Percentiles rank a stretch among this genome's conserved stretches.
Evolutionary conservation across 2,797 vertebrate genomes (phyloP).

Genomic region (Acrocephalus scirpaceus): DNA sequence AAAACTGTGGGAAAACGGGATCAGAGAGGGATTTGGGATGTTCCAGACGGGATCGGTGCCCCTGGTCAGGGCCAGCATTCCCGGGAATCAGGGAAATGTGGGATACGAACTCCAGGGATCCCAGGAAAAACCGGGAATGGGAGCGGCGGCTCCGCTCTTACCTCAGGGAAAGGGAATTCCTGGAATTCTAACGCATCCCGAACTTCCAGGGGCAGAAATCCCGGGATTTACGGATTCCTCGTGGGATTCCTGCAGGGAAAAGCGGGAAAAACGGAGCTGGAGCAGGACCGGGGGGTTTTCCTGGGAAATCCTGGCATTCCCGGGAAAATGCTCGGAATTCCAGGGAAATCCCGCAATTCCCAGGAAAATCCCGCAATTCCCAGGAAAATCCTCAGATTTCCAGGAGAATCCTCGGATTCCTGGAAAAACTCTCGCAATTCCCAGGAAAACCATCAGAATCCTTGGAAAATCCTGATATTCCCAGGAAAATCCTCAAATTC

Average conservation of each 20-base stretch:
- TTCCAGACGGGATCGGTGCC: rapidly evolving
- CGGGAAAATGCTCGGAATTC: background rate
- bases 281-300: background rate
- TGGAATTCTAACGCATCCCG: conserved; percentile 57
- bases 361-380: background rate
- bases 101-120: background rate
- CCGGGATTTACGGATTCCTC: background rate
- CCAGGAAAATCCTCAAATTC: background rate
- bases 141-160: conserved; percentile 9
- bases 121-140: rapidly evolving
- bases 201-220: background rate
- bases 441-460: too few species aligned
- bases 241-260: conserved; percentile 5
- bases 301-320: background rate
- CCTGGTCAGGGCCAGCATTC: background rate
- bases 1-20: background rate
- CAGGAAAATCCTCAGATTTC: too few species aligned
- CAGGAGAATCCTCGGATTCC: background rate
- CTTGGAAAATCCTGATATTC: background rate
- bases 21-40: background rate
- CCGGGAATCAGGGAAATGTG: background rate
- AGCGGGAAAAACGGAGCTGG: background rate
- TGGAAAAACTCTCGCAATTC: too few species aligned
- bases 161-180: conserved; percentile 64
- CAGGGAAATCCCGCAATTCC: background rate